phyloP scores from a whole-genome alignment of 1,140 invertebrate genomes.

The Lordiphosa collinella region DNA sequence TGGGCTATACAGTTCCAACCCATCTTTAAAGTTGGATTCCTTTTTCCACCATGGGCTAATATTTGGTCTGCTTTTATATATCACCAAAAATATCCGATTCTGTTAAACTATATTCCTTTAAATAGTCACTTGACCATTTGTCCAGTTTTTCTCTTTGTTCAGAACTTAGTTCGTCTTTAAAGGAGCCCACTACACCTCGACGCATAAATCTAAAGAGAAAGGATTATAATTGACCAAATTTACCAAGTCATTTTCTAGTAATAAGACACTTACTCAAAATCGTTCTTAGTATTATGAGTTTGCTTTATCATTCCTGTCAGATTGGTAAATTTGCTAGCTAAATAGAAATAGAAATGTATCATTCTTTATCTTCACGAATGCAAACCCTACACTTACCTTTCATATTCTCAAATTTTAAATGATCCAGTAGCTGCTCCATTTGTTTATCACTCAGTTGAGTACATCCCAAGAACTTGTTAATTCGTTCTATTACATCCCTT shows the following conservation, averaged over 20 bases:
- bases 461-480: constrained; percentile 9
- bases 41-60: no score
- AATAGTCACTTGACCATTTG: constrained; percentile 4
- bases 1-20: no score
- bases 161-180: constrained; percentile 16
- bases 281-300: background rate
- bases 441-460: background rate
- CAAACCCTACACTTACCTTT: constrained; percentile 15
- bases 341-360: background rate
- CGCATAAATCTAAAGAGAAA: constrained; percentile 20
- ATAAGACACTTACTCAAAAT: constrained; percentile 14
- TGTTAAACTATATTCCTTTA: constrained; percentile 15
- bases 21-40: no score
- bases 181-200: constrained; percentile 17
- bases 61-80: background rate
- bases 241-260: background rate
- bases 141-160: constrained; percentile 8
- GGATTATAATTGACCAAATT: background rate
- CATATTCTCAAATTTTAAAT: constrained; percentile 29
- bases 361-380: background rate
- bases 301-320: background rate
- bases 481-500: background rate
- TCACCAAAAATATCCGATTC: constrained; percentile 25
- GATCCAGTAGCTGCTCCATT: constrained; percentile 16
- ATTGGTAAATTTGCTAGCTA: constrained; percentile 10